A percentile compares a stretch with the other conserved stretches of the same genome.
phyloP scores from a whole-genome alignment of 2,797 vertebrate species.

The Siniperca scherzeri region DNA sequence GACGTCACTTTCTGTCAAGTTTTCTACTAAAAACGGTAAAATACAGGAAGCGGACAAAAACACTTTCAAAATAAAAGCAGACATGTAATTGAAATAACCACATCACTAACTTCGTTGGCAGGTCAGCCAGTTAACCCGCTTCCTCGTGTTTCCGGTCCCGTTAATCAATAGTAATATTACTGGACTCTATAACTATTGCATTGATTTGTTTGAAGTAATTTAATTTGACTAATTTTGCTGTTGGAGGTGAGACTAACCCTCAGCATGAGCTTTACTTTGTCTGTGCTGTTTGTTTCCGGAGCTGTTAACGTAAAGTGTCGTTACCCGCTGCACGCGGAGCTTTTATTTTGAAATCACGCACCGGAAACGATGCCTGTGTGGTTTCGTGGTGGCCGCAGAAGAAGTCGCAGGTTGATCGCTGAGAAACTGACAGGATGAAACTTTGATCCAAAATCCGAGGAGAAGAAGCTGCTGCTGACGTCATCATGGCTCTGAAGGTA shows the following conservation, averaged over 20 bases:
- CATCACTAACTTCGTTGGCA: fast-evolving
- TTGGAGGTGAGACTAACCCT: too few relatives aligned
- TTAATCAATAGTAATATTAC: background rate
- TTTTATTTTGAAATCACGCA: constrained; percentile 1
- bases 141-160: background rate
- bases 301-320: too few relatives aligned
- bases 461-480: background rate
- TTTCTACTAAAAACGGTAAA: background rate
- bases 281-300: too few relatives aligned
- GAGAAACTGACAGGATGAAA: constrained; percentile 13
- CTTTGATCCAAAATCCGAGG: background rate
- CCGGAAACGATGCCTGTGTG: background rate
- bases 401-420: background rate
- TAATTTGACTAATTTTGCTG: too few relatives aligned
- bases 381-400: background rate
- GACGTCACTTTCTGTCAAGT: background rate
- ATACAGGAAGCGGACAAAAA: background rate
- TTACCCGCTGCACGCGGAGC: background rate
- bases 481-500: constrained; percentile 36
- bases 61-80: constrained; percentile 1
- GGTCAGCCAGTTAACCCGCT: too few relatives aligned
- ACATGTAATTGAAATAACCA: background rate
- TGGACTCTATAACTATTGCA: background rate
- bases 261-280: too few relatives aligned
- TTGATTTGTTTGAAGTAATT: too few relatives aligned